Evolutionary conservation across 2,888 invertebrate species (phyloP).

Genomic region (Papilio demoleus): DNA sequence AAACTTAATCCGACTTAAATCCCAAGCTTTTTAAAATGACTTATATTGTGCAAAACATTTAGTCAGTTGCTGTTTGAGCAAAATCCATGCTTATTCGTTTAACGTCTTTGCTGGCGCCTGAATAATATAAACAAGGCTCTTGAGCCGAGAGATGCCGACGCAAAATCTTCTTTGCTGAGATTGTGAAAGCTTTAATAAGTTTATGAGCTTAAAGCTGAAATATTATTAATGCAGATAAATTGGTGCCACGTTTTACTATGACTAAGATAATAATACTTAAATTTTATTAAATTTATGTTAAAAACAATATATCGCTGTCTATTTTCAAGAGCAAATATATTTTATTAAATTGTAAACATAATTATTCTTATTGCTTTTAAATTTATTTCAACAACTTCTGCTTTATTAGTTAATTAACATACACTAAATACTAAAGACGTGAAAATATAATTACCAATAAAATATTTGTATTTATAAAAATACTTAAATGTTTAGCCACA

Average conservation of each 20-base stretch:
- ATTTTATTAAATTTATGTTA: neutral
- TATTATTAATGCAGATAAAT: neutral
- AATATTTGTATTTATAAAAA: too few relatives aligned
- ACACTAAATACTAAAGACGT: too few relatives aligned
- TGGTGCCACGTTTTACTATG: neutral
- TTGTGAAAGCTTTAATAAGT: neutral
- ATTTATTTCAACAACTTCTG: too few relatives aligned
- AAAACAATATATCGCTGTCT: too few relatives aligned
- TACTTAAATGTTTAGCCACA: too few relatives aligned
- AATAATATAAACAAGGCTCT: conserved; percentile 9
- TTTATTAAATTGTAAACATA: too few relatives aligned
- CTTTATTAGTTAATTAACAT: too few relatives aligned
- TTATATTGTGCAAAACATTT: conserved; percentile 9
- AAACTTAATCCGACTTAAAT: neutral
- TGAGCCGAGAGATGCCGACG: neutral
- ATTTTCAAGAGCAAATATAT: too few relatives aligned
- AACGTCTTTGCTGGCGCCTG: neutral
- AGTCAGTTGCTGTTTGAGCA: conserved; percentile 18
- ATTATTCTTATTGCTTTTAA: too few relatives aligned
- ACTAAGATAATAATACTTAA: neutral
- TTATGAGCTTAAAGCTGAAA: conserved; percentile 7
- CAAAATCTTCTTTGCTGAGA: conserved; percentile 13
- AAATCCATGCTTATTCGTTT: conserved; percentile 22
- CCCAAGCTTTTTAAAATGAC: neutral
- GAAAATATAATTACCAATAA: too few relatives aligned